A percentile compares a stretch with the other conserved stretches of the same genome.
Conservation (phyloP, 37 sponge, comb jelly and placozoan genomes). For the Halichondria panicea region DNA sequence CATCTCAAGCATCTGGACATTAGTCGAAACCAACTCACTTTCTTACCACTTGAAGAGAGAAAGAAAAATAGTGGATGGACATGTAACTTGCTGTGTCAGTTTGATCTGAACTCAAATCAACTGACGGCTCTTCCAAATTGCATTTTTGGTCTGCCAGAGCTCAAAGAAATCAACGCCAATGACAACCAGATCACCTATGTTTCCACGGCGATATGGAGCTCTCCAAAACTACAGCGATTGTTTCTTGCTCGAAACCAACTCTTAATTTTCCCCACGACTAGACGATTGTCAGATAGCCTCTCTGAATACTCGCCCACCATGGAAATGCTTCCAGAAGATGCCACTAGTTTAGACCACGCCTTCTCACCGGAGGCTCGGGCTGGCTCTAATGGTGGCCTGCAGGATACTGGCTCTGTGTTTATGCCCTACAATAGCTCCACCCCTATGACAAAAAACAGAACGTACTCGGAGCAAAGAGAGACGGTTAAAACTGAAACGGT, state of each 20-base stretch:
- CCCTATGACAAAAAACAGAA: too few relatives aligned
- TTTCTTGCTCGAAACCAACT: conserved; percentile 57
- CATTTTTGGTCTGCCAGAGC: conserved; percentile 55
- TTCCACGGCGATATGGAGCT: conserved; percentile 63
- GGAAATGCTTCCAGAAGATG: too few relatives aligned
- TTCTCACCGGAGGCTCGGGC: too few relatives aligned
- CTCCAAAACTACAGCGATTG: conserved; percentile 51
- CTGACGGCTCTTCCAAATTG: conserved; percentile 54
- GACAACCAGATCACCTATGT: conserved; percentile 57
- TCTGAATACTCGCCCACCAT: too few relatives aligned
- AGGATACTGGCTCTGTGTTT: too few relatives aligned
- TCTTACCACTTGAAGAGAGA: conserved; percentile 27
- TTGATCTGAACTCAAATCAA: conserved; percentile 52
- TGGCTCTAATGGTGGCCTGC: too few relatives aligned
- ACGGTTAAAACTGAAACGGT: conserved; percentile 17
- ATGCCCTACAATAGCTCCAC: too few relatives aligned
- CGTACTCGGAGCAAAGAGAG: too few relatives aligned
- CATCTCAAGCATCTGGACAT: conserved; percentile 59
- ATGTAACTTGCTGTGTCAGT: conserved; percentile 36
- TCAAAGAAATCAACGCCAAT: conserved; percentile 58
- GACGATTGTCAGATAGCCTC: too few relatives aligned
- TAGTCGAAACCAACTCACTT: conserved; percentile 56
- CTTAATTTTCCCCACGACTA: conserved; percentile 34
- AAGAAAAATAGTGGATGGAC: conserved; percentile 47
- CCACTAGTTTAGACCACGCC: too few relatives aligned